Evolutionary conservation across 2,113 vertebrate species (phyloP).

Genomic region (Odontophorus gujanensis): DNA sequence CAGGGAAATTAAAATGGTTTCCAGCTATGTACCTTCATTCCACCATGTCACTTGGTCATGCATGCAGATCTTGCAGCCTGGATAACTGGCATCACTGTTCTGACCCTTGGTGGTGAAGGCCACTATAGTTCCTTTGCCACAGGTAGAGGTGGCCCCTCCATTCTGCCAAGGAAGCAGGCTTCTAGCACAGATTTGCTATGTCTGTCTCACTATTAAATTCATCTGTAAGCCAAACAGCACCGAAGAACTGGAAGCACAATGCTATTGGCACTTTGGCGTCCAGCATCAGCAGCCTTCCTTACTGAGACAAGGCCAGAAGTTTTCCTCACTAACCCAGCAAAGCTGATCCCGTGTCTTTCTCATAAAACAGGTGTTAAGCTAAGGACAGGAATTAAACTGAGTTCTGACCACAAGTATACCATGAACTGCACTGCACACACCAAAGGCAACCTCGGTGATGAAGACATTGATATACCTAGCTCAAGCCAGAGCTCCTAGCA

Average conservation of each 20-base stretch:
- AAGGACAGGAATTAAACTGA: neutral
- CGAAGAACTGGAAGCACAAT: neutral
- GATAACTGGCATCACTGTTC: neutral
- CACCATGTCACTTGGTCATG: neutral
- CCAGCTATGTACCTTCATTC: neutral
- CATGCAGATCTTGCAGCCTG: neutral
- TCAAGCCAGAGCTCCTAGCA: neutral
- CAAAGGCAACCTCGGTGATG: neutral
- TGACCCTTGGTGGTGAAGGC: neutral
- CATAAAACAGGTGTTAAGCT: neutral
- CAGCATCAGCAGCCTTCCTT: neutral
- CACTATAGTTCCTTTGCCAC: rapidly evolving
- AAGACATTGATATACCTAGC: neutral
- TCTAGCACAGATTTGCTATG: neutral
- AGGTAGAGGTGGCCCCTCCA: neutral
- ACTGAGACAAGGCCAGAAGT: neutral
- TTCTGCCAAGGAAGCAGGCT: neutral
- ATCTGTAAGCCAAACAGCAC: neutral
- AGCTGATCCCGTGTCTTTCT: neutral
- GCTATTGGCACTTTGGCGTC: neutral
- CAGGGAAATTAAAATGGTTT: neutral
- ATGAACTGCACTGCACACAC: neutral
- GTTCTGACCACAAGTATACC: neutral
- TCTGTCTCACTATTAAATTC: neutral
- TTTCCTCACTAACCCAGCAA: neutral